Percentiles rank a stretch among this genome's conserved stretches.
Conservation (phyloP, 2,888 invertebrate genomes). For the Sinhomidia bicolor region DNA sequence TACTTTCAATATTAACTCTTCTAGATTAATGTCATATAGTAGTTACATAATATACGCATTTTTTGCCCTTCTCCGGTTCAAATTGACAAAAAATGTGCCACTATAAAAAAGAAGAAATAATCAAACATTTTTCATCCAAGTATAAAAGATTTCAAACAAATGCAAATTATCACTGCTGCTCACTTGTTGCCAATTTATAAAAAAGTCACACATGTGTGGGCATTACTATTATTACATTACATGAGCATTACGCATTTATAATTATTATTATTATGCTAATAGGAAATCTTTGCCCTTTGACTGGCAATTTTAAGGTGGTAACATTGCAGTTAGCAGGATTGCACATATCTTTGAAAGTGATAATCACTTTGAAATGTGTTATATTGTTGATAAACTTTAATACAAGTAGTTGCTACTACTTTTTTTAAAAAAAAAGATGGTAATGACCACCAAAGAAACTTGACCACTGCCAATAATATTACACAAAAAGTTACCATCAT, state of each 20-base stretch:
- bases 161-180: no score
- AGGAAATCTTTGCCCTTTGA: conserved; percentile 25
- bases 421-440: conserved; percentile 11
- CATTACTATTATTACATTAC: background rate
- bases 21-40: background rate
- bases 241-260: background rate
- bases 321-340: background rate
- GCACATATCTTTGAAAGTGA: background rate
- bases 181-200: no score
- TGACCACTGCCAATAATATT: conserved; percentile 11
- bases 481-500: background rate
- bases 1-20: no score
- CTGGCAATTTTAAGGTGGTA: conserved; percentile 52
- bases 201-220: background rate
- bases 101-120: no score
- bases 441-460: conserved; percentile 1
- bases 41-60: background rate
- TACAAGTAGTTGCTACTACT: conserved; percentile 45
- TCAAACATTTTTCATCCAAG: no score
- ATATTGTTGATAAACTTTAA: conserved; percentile 18
- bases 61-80: background rate
- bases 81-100: conserved; percentile 12
- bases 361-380: conserved; percentile 11
- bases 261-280: conserved; percentile 58
- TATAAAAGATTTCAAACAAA: no score